These are phyloP conservation scores for Hippoglossus stenolepis DNA, from an alignment of 2,113 vertebrate genomes.

Conservation along the genomic window DNA sequence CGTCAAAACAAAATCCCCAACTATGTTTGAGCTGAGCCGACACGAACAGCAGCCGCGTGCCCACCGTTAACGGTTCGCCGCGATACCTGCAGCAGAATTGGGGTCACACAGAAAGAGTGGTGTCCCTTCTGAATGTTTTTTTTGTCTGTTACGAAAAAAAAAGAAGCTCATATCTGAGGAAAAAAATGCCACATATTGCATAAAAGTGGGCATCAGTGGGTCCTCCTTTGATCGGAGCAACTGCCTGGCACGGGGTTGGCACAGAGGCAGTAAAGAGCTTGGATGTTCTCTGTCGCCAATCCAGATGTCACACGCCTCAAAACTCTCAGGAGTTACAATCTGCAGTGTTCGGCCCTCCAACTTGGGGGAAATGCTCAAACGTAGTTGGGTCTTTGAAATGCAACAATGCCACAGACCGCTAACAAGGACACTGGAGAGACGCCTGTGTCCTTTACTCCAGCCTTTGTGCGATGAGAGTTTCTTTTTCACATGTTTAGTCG, in stretches of 20 bases:
- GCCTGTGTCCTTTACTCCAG: conserved; percentile 45
- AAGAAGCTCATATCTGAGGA: conserved; percentile 4
- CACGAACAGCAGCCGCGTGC: conserved; percentile 51
- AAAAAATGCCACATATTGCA: conserved; percentile 83
- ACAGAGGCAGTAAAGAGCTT: conserved; percentile 83
- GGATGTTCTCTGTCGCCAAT: conserved; percentile 84
- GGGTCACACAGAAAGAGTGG: conserved; percentile 51
- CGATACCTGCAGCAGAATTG: conserved; percentile 40
- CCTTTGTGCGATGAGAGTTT: conserved; percentile 23
- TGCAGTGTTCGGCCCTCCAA: conserved; percentile 43
- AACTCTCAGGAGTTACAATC: conserved; percentile 54
- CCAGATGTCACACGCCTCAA: conserved; percentile 64
- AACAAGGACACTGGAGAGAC: conserved; percentile 37
- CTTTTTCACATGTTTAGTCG: conserved; percentile 21
- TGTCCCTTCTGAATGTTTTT: conserved; percentile 54
- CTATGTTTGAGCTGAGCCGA: conserved; percentile 68
- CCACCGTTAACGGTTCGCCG: conserved; percentile 25
- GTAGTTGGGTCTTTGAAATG: conserved; percentile 65
- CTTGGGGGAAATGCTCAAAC: conserved; percentile 71
- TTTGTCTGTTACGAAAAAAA: conserved; percentile 40
- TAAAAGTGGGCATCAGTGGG: conserved; percentile 81
- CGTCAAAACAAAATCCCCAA: conserved; percentile 48
- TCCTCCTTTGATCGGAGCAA: conserved; percentile 75
- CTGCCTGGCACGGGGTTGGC: conserved; percentile 82
- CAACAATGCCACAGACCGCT: conserved; percentile 30